Percentiles rank a stretch among this genome's conserved stretches.
Conservation (phyloP, 2,797 vertebrate species). For the Pangasius sanitwongsei region DNA sequence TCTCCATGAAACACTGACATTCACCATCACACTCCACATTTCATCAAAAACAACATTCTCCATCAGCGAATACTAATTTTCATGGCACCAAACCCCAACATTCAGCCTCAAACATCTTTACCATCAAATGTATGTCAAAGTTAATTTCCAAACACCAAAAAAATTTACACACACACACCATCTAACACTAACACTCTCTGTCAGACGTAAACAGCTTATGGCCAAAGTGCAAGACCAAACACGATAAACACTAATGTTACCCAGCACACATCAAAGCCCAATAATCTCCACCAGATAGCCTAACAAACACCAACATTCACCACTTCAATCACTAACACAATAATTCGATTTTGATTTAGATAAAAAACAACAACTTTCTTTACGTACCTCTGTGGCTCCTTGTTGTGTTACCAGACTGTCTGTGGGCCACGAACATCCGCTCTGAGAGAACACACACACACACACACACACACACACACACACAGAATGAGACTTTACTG, state of each 20-base stretch:
- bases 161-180: not conserved
- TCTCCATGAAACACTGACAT: not conserved
- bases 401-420: slow-evolving; percentile 77
- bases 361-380: not conserved
- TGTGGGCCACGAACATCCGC: slow-evolving; percentile 83
- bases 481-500: slow-evolving; percentile 22
- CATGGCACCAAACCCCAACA: not conserved
- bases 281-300: not conserved
- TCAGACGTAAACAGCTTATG: not conserved
- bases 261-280: not conserved
- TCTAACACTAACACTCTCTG: not conserved
- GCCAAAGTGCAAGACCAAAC: not conserved
- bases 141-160: not conserved
- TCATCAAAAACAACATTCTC: not conserved
- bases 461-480: slow-evolving; percentile 20
- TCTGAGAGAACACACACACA: slow-evolving; percentile 66
- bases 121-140: not conserved
- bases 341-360: not conserved
- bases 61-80: not conserved
- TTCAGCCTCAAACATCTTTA: not conserved
- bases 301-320: not conserved
- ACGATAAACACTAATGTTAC: not conserved
- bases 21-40: not conserved
- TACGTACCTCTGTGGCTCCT: slow-evolving; percentile 79
- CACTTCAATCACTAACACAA: not conserved